Conservation (phyloP, 2,797 vertebrate species). For the Megalops cyprinoides region DNA sequence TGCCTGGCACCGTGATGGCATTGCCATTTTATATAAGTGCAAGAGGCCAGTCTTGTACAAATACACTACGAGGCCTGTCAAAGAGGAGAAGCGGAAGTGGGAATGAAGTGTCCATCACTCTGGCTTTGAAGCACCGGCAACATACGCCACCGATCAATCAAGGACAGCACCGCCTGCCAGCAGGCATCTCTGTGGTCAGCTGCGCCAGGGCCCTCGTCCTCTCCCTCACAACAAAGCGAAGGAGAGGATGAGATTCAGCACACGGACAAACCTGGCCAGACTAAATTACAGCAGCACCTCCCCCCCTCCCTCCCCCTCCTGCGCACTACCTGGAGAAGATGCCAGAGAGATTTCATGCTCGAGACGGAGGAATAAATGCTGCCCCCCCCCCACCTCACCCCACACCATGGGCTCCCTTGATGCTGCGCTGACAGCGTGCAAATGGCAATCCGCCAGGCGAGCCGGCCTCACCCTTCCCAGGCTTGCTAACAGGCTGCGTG, state of each 20-base stretch:
- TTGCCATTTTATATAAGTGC: conserved; percentile 35
- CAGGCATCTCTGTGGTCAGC: conserved; percentile 37
- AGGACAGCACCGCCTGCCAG: conserved; percentile 28
- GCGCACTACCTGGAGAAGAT: conserved; percentile 51
- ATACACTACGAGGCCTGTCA: conserved; percentile 45
- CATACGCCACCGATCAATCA: conserved; percentile 29
- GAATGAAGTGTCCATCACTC: conserved; percentile 57
- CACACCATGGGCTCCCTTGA: conserved; percentile 47
- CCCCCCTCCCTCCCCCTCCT: conserved; percentile 46
- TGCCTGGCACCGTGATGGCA: conserved; percentile 17
- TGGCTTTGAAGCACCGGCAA: conserved; percentile 38
- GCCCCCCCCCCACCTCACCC: conserved; percentile 51
- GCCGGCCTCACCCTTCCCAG: conserved; percentile 43
- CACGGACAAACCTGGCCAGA: conserved; percentile 58
- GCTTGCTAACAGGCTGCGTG: conserved; percentile 48
- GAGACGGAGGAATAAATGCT: conserved; percentile 64
- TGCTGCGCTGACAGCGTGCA: conserved; percentile 67
- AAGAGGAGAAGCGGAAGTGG: conserved; percentile 44
- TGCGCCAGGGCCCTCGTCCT: conserved; percentile 43
- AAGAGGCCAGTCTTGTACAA: conserved; percentile 11
- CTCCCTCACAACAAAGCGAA: conserved; percentile 22
- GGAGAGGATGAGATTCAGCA: conserved; percentile 48
- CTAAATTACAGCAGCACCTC: conserved; percentile 55
- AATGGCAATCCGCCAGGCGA: conserved; percentile 68
- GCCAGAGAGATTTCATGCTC: conserved; percentile 69